These are phyloP conservation scores for Drosophila athabasca DNA, from an alignment of 1,140 invertebrate genomes.

Conservation along the genomic window DNA sequence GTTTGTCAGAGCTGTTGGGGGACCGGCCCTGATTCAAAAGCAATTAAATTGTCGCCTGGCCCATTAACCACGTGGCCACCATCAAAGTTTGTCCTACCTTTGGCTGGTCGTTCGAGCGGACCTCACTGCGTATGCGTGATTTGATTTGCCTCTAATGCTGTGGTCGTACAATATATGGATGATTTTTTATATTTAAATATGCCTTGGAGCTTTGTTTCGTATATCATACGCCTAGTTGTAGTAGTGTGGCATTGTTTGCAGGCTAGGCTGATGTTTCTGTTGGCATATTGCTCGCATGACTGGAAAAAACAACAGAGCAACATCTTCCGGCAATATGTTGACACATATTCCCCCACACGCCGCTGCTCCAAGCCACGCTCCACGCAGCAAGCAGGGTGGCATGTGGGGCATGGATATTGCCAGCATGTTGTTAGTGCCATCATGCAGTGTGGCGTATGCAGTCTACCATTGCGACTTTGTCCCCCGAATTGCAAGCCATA, in stretches of 20 bases:
- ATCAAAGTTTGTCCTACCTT: neutral
- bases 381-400: neutral
- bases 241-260: no score
- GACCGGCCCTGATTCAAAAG: slow-evolving; percentile 42
- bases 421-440: neutral
- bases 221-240: no score
- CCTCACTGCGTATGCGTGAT: no score
- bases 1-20: slow-evolving; percentile 33
- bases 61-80: slow-evolving; percentile 26
- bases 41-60: slow-evolving; percentile 36
- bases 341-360: slow-evolving; percentile 38
- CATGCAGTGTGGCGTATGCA: slow-evolving; percentile 34
- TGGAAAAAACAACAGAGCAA: slow-evolving; percentile 16
- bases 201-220: no score
- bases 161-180: no score
- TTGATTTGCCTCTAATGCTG: no score
- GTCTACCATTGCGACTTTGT: slow-evolving; percentile 41
- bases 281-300: slow-evolving; percentile 13
- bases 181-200: no score
- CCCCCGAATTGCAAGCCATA: slow-evolving; percentile 55
- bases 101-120: neutral
- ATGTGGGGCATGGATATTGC: neutral
- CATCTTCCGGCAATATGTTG: slow-evolving; percentile 58
- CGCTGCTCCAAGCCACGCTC: neutral
- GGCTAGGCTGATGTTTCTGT: neutral